These are phyloP conservation scores for Helicolenus hilgendorfi DNA, from an alignment of 2,797 vertebrate genomes.

Conservation along the genomic window DNA sequence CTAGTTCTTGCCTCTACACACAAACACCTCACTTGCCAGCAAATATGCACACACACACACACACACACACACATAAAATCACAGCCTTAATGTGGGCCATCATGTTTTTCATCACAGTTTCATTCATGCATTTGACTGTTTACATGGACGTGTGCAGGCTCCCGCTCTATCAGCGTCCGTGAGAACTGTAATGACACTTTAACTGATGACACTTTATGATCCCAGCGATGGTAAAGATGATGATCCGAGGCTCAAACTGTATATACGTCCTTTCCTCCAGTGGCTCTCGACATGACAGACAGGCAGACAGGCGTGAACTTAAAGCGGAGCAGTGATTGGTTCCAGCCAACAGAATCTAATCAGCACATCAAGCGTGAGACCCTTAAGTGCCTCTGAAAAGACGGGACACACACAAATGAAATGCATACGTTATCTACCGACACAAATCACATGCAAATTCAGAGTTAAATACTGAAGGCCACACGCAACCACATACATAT, in stretches of 20 bases:
- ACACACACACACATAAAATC: slow-evolving; percentile 22
- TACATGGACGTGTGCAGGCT: slow-evolving; percentile 13
- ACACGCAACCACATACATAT: slow-evolving; percentile 43
- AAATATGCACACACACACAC: slow-evolving; percentile 45
- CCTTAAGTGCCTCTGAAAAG: slow-evolving; percentile 73
- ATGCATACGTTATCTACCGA: slow-evolving; percentile 46
- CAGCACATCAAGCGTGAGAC: slow-evolving; percentile 71
- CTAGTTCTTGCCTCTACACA: slow-evolving; percentile 72
- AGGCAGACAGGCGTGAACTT: slow-evolving; percentile 71
- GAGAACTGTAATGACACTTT: slow-evolving; percentile 10
- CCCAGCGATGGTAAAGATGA: slow-evolving; percentile 24
- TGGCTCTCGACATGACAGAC: slow-evolving; percentile 64
- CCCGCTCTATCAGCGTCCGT: slow-evolving; percentile 15
- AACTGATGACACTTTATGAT: slow-evolving; percentile 20
- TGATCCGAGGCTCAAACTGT: slow-evolving; percentile 26
- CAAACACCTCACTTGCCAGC: slow-evolving; percentile 75
- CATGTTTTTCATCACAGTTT: slow-evolving; percentile 40
- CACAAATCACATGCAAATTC: slow-evolving; percentile 74
- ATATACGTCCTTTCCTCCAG: slow-evolving; percentile 37
- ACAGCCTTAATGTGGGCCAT: slow-evolving; percentile 28
- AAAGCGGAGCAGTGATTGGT: slow-evolving; percentile 80
- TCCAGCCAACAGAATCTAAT: slow-evolving; percentile 77
- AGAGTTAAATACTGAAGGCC: slow-evolving; percentile 38
- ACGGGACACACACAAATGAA: slow-evolving; percentile 44
- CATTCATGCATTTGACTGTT: slow-evolving; percentile 56